These are phyloP conservation scores for Sycophaga agraensis DNA, from an alignment of 1,140 invertebrate species.

Conservation along the genomic window DNA sequence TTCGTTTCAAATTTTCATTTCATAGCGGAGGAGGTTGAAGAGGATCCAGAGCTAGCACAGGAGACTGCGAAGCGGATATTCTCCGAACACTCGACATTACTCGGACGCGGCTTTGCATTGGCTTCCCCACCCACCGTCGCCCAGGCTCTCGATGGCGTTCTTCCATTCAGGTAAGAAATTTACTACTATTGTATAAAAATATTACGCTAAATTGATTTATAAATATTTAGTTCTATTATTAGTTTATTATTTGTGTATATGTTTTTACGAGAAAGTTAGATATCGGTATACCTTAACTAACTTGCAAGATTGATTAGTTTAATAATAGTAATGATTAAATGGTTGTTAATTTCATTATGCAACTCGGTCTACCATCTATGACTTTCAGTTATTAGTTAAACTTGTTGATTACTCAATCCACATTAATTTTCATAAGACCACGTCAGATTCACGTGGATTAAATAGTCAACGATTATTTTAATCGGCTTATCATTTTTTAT, in stretches of 20 bases:
- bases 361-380: no score
- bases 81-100: conserved; percentile 69
- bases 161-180: conserved; percentile 79
- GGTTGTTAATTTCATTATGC: no score
- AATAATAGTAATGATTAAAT: no score
- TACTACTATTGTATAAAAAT: no score
- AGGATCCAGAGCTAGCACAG: conserved; percentile 72
- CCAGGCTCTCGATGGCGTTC: conserved; percentile 86
- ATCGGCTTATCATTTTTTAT: no score
- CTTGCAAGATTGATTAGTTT: no score
- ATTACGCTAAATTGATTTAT: no score
- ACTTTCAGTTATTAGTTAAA: neutral
- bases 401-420: neutral
- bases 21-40: conserved; percentile 75
- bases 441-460: conserved; percentile 5
- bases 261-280: no score
- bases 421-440: conserved; percentile 10
- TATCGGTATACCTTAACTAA: no score
- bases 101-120: conserved; percentile 90
- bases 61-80: conserved; percentile 73
- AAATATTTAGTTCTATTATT: no score
- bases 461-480: neutral
- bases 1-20: neutral
- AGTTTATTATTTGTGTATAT: no score
- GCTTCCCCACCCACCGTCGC: conserved; percentile 81